phyloP scores from a whole-genome alignment of 2,797 vertebrate species.

The Podarcis siculus region DNA sequence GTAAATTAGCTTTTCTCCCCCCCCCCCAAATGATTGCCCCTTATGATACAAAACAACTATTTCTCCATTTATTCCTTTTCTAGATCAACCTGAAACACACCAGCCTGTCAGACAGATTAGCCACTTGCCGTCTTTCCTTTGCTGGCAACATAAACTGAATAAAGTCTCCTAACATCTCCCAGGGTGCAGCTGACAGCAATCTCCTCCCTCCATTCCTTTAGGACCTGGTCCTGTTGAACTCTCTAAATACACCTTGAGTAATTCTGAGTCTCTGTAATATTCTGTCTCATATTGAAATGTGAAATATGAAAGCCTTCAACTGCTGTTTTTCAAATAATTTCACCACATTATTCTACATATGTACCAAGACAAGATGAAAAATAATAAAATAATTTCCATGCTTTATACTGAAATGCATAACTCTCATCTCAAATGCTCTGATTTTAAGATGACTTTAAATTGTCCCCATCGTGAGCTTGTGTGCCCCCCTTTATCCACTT shows the following conservation, averaged over 20 bases:
- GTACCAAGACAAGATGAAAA: not conserved
- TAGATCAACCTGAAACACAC: slow-evolving; percentile 22
- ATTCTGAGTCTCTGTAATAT: not conserved
- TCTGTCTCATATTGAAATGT: not conserved
- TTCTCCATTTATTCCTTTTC: slow-evolving; percentile 34
- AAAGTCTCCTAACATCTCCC: slow-evolving; percentile 1
- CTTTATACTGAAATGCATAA: not conserved
- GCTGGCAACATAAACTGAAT: slow-evolving; percentile 30
- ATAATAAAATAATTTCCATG: not conserved
- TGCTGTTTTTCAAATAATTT: not conserved
- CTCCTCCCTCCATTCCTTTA: not conserved
- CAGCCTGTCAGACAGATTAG: slow-evolving; percentile 31
- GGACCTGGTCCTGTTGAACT: slow-evolving; percentile 3
- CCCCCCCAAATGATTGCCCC: not conserved
- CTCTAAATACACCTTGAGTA: slow-evolving; percentile 15
- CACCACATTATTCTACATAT: not conserved
- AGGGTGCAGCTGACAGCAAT: slow-evolving; percentile 1
- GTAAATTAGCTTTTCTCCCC: slow-evolving; percentile 20
- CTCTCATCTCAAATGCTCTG: not conserved
- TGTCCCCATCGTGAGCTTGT: not conserved
- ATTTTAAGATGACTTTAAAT: not conserved
- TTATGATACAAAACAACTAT: slow-evolving; percentile 35
- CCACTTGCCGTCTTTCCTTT: slow-evolving; percentile 21
- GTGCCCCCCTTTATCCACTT: not conserved
- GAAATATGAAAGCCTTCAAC: not conserved